phyloP scores from a whole-genome alignment of 2,888 invertebrate species.

The Dolichomitus sp. region DNA sequence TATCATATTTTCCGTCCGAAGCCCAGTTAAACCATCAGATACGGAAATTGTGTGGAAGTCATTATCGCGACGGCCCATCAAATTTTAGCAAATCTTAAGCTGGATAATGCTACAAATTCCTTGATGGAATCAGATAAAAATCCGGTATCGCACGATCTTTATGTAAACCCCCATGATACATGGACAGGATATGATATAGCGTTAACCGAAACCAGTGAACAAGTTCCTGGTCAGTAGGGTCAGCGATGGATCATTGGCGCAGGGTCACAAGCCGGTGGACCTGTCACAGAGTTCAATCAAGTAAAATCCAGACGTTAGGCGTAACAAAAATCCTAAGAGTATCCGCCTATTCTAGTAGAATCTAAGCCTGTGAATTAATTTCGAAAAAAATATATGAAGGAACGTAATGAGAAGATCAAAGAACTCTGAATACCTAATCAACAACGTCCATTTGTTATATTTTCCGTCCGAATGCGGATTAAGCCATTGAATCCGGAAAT shows the following conservation, averaged over 20 bases:
- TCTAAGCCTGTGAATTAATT: too few species aligned
- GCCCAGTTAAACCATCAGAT: conserved; percentile 30
- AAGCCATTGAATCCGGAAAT: conserved; percentile 55
- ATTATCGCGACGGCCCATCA: conserved; percentile 55
- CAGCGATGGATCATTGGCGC: conserved; percentile 50
- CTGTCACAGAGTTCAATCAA: conserved; percentile 51
- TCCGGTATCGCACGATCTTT: conserved; percentile 29
- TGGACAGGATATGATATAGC: neutral
- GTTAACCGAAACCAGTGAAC: conserved; percentile 50
- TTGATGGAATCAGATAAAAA: conserved; percentile 41
- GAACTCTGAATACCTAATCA: conserved; percentile 43
- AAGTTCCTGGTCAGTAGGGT: conserved; percentile 53
- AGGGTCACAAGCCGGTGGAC: conserved; percentile 66
- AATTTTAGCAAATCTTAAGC: conserved; percentile 21
- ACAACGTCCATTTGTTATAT: conserved; percentile 23
- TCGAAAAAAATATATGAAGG: too few species aligned
- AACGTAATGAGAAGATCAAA: too few species aligned
- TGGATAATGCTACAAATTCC: conserved; percentile 13
- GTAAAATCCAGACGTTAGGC: conserved; percentile 23
- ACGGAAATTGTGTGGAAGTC: conserved; percentile 59
- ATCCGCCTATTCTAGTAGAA: too few species aligned
- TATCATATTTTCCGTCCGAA: neutral
- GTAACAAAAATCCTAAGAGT: neutral
- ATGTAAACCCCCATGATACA: conserved; percentile 23
- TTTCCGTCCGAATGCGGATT: neutral